Base-by-base conservation (phyloP, 2,113 vertebrate species). In the Condylura cristata region DNA sequence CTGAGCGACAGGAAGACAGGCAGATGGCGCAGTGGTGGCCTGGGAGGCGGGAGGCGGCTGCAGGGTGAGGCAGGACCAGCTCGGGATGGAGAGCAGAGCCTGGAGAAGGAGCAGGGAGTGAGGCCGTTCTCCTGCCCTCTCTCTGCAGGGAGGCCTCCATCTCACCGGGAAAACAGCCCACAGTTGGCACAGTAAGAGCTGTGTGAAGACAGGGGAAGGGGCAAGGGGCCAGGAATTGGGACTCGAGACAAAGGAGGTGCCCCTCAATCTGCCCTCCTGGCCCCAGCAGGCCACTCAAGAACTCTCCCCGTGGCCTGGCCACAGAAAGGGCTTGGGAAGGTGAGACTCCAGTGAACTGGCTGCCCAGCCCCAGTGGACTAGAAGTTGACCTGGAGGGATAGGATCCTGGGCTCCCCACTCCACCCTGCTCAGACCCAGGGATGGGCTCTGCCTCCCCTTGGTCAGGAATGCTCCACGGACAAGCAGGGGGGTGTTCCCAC, bases 1-100 rank as follows among this genome's bases (percentile, higher is more conserved):
- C 91, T 95, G 97, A 98, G 95, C 1, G 86, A 97, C 56, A 22
- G 72, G 66, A 86, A 95, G 91, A 93, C 51, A 37, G 70, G 74
- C 17, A 41, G 82, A 90, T 66, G 93, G 93, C 17, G 37, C 76
- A 34, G 90, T 56, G 4, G 95, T n/a, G 68, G n/a, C 58, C 32
- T 87, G 44, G 51, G 24, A 95, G 93, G 58, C 70, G 51, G 96
- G 8, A 89, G 97, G 83, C 22, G 34, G 86, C 1, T 70, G 34
- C 46, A 5, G 7, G 32, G 24, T 26, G 6, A 56, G 1, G 3
- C 89, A 81, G 66, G 91, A 85, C 86, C 68, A 68, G 65, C 61
- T 96, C 5, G 8, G 3, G 0, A 76, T 7, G 2, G 10, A 87
- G 60, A 30, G 88, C 74, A 34, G 70, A 72, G 22, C 56, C 56